Base-by-base conservation (phyloP, 2,113 vertebrate genomes). In the Rhinoptilus africanus region DNA sequence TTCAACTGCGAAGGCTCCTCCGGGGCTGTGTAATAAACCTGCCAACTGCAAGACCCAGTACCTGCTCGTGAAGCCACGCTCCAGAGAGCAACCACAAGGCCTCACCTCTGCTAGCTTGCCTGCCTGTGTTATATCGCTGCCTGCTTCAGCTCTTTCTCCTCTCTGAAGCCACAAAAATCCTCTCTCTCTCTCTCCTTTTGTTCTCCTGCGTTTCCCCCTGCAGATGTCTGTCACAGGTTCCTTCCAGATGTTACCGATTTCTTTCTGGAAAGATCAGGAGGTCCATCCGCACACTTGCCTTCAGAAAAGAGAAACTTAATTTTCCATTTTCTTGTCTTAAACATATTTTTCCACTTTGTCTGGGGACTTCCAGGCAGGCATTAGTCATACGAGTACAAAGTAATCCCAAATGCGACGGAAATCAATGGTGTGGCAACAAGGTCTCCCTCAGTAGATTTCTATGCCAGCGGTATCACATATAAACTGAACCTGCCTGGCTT, bases 351-450 rank as follows among this genome's bases (percentile, higher is more conserved):
- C 48, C 45, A 24, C 56, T 91, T 75, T 78, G 18, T 78, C 89
- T 93, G 67, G 64, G n/a, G 53, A 56, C 48, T 87, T 78, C n/a
- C 80, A 96, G 73, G 72, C 91, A 92, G 51, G 48, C 68, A 79
- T 93, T 94, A 87, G 48, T 82, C 53, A 64, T 10, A 85, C 21
- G 62, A 50, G 35, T 14, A 35, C 69, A 48, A 47, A 76, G 57
- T 13, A 87, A 62, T 91, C 94, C 71, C 92, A 64, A 66, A 60
- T 18, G 74, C 77, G 64, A 6, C 81, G 41, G 78, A 53, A 96
- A 93, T 95, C 92, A 50, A 41, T 72, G 77, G 51, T 35, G 48
- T 3, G 69, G 84, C 89, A 81, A 57, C 62, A 63, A 78, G 53
- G 80, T 41, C n/a, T 89, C 73, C 83, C 94, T 85, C 91, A 64